phyloP scores from a whole-genome alignment of 2,888 invertebrate species.

The Acronicta leporina region DNA sequence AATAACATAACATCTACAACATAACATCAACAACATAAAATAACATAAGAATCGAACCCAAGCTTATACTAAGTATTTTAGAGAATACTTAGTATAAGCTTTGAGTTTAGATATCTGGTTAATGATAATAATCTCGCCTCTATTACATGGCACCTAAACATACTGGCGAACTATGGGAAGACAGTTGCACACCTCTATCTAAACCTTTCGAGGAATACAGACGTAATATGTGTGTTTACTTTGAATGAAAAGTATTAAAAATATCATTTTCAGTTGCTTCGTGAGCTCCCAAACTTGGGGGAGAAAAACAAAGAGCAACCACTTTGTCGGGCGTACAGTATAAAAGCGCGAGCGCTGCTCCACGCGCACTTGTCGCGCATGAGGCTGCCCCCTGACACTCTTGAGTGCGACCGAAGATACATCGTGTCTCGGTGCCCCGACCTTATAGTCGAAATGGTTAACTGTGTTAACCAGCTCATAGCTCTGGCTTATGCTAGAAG shows the following conservation, averaged over 20 bases:
- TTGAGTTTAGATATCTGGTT: too few relatives aligned
- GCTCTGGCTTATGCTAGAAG: slow-evolving; percentile 96
- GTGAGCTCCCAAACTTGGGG: slow-evolving; percentile 96
- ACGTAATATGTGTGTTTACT: too few relatives aligned
- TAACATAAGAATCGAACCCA: too few relatives aligned
- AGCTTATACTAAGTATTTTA: too few relatives aligned
- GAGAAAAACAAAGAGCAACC: slow-evolving; percentile 99
- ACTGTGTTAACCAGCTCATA: slow-evolving; percentile 97
- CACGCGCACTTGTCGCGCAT: slow-evolving; percentile 98
- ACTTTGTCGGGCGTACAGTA: slow-evolving; percentile 96
- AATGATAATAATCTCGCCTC: too few relatives aligned
- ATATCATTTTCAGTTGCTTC: slow-evolving; percentile 91
- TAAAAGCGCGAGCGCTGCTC: slow-evolving; percentile 97
- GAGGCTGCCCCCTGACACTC: slow-evolving; percentile 92
- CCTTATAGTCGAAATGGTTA: slow-evolving; percentile 99
- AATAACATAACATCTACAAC: too few relatives aligned
- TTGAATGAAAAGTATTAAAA: background rate
- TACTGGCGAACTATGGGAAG: too few relatives aligned
- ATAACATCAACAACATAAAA: too few relatives aligned
- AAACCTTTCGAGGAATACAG: too few relatives aligned
- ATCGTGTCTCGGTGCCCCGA: slow-evolving; percentile 97
- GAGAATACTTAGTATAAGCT: too few relatives aligned
- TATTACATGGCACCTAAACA: too few relatives aligned
- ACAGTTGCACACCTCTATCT: too few relatives aligned
- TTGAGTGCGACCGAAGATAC: slow-evolving; percentile 95